Base-by-base conservation (phyloP, 2,113 vertebrate genomes). In the Turnix velox region DNA sequence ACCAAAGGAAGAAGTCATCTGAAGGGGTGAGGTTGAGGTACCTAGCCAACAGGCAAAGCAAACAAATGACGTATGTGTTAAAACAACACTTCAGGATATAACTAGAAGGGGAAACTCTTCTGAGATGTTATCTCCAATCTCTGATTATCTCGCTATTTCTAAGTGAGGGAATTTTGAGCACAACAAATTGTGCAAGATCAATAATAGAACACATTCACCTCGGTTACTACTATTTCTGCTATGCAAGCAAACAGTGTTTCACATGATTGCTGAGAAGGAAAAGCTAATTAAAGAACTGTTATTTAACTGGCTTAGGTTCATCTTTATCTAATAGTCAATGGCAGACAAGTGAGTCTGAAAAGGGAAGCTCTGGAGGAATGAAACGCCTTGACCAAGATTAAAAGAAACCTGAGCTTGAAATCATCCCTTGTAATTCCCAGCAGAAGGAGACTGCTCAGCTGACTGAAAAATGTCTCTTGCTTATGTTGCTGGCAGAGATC, bases 211-310 rank as follows among this genome's bases (percentile, higher is more conserved):
- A 19, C 16, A 5, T 91, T 95, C 74, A 89, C 71, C 90, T 91
- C 87, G 74, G 74, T 57, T 79, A 57, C 59, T 42, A 49, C 40
- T 69, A 24, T 85, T 95, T 94, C 74, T 92, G 74, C 92, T 87
- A 58, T 69, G 81, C 42, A 91, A 95, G 81, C 92, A 87, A 87
- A 89, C 49, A 35, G 14, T 71, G 61, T 63, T 92, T 92, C 78
- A 86, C 42, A 15, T 91, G 87, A 91, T 69, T 91, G 62, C 71
- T 39, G 54, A 84, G 90, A 92, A 84, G 84, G 77, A 95, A 94
- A 92, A 90, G 45, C 78, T 92, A 72, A 87, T 95, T 92, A 89
- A 91, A 91, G 78, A 87, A 39, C 62, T 82, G 62, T 86, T 95
- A 61, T 84, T 87, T 94, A 91, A 82, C 76, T 95, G 78, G 66